A percentile compares a stretch with the other conserved stretches of the same genome.
Conservation (phyloP, 2,113 vertebrate species). For the Eretmochelys imbricata region DNA sequence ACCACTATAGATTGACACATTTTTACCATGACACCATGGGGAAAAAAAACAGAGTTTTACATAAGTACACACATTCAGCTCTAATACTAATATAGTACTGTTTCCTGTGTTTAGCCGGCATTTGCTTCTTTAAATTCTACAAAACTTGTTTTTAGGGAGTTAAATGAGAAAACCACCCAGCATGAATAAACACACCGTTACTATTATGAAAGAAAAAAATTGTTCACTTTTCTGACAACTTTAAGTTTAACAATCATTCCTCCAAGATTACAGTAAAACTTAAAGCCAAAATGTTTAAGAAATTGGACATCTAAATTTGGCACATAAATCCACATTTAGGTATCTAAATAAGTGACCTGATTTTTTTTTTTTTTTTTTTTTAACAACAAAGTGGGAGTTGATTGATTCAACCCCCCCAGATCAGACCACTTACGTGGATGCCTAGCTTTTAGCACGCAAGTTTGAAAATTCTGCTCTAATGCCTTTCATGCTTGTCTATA, state of each 20-base stretch:
- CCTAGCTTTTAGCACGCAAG: background rate
- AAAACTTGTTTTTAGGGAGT: background rate
- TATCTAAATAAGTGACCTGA: background rate
- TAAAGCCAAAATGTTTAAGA: background rate
- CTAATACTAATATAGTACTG: background rate
- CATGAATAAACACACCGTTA: background rate
- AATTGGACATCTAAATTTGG: background rate
- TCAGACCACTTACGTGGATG: background rate
- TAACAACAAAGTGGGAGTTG: accelerated
- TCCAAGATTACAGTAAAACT: background rate
- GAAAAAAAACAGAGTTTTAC: background rate
- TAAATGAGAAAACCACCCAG: background rate
- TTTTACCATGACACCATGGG: background rate
- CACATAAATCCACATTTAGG: background rate
- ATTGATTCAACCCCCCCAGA: background rate
- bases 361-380: background rate
- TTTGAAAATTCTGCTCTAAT: background rate
- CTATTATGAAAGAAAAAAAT: background rate
- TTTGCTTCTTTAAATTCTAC: background rate
- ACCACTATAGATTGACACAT: background rate
- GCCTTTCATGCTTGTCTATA: background rate
- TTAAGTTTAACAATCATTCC: background rate
- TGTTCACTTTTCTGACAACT: background rate
- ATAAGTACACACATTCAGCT: background rate
- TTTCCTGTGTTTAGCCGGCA: background rate